phyloP scores from a whole-genome alignment of 2,888 invertebrate species.

The Thecophora atra region DNA sequence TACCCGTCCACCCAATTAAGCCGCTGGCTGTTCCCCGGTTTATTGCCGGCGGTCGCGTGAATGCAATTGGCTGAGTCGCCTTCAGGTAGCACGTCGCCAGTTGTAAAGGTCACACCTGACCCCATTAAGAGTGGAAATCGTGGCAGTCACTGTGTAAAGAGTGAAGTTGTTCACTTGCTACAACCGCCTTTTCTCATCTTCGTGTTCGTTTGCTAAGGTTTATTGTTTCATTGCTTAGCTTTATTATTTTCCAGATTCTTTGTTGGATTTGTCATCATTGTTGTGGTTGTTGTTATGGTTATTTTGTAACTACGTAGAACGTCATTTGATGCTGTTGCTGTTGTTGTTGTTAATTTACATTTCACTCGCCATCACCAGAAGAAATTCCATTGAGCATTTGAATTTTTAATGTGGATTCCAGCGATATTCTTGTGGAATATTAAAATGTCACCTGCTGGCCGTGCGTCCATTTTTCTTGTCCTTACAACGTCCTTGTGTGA shows the following conservation, averaged over 20 bases:
- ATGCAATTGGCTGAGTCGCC: not conserved
- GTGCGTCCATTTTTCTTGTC: constrained; percentile 1
- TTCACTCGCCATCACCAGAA: not conserved
- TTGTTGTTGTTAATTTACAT: not conserved
- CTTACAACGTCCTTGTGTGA: not conserved
- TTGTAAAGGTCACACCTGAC: constrained; percentile 18
- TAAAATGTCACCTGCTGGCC: constrained; percentile 3
- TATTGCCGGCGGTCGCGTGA: constrained; percentile 3
- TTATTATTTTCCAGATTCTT: not conserved
- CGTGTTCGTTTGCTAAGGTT: not conserved
- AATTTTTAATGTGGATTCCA: constrained; percentile 4
- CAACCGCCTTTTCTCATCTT: not conserved
- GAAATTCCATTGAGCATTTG: not conserved
- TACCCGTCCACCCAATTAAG: not conserved
- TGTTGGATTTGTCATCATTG: constrained; percentile 2
- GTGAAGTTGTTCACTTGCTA: not conserved
- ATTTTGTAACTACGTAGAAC: not conserved
- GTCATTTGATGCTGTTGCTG: not conserved
- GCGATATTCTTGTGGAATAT: not conserved
- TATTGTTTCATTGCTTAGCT: not conserved
- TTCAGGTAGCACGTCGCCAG: not conserved
- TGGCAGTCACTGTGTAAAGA: not conserved
- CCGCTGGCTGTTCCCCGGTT: not conserved
- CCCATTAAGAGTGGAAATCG: not conserved
- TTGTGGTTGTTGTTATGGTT: not conserved